Evolutionary conservation across 92 coral and sea anemone species (phyloP).

Genomic region (Epizoanthus rinbou): DNA sequence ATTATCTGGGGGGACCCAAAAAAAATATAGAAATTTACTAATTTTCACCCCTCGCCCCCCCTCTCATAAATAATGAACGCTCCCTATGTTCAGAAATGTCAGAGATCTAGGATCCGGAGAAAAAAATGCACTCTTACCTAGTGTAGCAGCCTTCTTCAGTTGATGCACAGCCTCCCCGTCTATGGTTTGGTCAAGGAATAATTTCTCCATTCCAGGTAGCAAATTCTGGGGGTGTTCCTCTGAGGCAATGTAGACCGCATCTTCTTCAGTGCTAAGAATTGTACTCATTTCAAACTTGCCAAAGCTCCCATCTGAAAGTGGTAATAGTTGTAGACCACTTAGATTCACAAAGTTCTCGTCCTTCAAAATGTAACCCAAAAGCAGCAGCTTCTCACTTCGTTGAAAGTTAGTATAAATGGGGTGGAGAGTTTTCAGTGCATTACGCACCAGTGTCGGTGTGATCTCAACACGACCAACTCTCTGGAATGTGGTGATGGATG

Average conservation of each 20-base stretch:
- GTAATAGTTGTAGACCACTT: slow-evolving; percentile 64
- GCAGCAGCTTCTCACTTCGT: slow-evolving; percentile 53
- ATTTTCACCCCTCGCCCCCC: too few species aligned
- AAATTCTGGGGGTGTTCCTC: slow-evolving; percentile 61
- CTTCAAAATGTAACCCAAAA: slow-evolving; percentile 62
- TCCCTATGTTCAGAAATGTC: too few species aligned
- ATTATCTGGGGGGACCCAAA: too few species aligned
- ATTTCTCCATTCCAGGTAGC: slow-evolving; percentile 61
- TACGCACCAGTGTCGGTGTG: slow-evolving; percentile 55
- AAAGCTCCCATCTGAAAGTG: slow-evolving; percentile 55
- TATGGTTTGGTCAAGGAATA: slow-evolving; percentile 60
- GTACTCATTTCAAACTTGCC: not conserved
- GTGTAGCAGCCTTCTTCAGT: slow-evolving; percentile 43
- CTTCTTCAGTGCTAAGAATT: not conserved
- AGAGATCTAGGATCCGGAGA: too few species aligned
- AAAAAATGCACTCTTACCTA: slow-evolving; percentile 40
- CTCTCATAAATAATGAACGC: too few species aligned
- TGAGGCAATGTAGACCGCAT: slow-evolving; percentile 61
- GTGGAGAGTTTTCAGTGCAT: slow-evolving; percentile 37
- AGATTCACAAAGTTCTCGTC: slow-evolving; percentile 55
- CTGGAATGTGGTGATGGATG: slow-evolving; percentile 2
- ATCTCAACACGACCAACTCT: slow-evolving; percentile 15
- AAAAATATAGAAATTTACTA: too few species aligned
- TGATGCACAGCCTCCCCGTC: slow-evolving; percentile 32
- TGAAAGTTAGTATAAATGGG: slow-evolving; percentile 1